Base-by-base conservation (phyloP, 1,140 invertebrate genomes). In the Goniozus legneri region DNA sequence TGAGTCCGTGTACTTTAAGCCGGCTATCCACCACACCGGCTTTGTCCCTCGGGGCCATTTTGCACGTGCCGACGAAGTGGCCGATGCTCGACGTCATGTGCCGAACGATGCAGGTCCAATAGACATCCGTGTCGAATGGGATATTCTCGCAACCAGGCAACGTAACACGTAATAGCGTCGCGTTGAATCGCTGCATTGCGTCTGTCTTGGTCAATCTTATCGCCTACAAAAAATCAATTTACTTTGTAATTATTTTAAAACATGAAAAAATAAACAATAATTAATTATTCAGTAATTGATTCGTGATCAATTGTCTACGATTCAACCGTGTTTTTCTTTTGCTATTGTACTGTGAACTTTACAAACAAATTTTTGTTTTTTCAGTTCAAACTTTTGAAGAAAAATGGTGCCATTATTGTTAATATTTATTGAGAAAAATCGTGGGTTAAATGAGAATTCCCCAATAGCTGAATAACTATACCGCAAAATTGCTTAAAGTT, bases 1-100 rank as follows among this genome's bases (percentile, higher is more conserved):
- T 71, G 8, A 91, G 69, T 2, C 87, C 88, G 51, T 85, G 79
- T 0, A 90, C 86, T 44, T 58, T 21, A 33, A 45, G 42, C 10
- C 10, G 4, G 24, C 10, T 10, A 10, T 27, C 24, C 24, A 27
- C 24, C 24, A 27, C 75, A 47, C 68, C 64, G 2, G 56, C 54
- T 54, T 83, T 77, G 21, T 54, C 50, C 0, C 50, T 43, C 0
- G 76, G 73, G 2, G 76, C 77, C 76, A 79, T 79, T 58, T 75
- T 75, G 52, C 71, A 74, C 1, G 76, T 77, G 4, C 77, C 71
- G 0, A 67, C 58, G 2, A 69, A 73, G 64, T 81, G 75, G 45
- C 77, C 77, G 19, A 77, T 68, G 8, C 74, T 75, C 37, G 65
- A 57, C 1, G 73, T 71, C 19, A 71, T 67, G 35, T 75, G 67